phyloP scores from a whole-genome alignment of 2,797 vertebrate species.

The Sebastes cheni region DNA sequence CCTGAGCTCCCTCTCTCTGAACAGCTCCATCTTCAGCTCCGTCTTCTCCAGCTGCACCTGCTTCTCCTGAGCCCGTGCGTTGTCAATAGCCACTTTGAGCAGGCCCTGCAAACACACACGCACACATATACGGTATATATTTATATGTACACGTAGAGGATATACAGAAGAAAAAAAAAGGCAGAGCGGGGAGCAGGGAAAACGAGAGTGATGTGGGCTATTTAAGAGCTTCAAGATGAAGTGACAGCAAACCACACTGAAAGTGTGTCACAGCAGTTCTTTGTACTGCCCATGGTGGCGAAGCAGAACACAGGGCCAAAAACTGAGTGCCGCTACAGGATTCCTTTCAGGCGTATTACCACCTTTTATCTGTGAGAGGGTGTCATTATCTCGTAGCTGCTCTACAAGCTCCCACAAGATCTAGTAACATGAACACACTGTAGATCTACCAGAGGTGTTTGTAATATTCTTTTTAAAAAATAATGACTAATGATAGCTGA shows the following conservation, averaged over 20 bases:
- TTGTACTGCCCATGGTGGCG: slow-evolving; percentile 33
- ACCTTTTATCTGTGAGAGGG: neutral
- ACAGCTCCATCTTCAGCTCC: slow-evolving; percentile 99
- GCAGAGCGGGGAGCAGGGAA: neutral
- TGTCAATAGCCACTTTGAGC: slow-evolving; percentile 98
- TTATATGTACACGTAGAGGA: neutral
- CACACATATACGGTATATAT: slow-evolving; percentile 18
- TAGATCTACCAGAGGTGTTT: neutral
- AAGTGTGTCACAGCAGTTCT: slow-evolving; percentile 52
- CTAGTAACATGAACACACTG: neutral
- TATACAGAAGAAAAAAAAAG: neutral
- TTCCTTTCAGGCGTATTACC: slow-evolving; percentile 19
- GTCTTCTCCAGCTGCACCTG: slow-evolving; percentile 99
- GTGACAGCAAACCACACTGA: slow-evolving; percentile 54
- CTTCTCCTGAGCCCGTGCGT: slow-evolving; percentile 98
- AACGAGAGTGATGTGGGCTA: slow-evolving; percentile 54
- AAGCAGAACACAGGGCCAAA: slow-evolving; percentile 23
- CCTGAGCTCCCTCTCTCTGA: slow-evolving; percentile 96
- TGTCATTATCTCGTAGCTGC: neutral
- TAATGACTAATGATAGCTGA: neutral
- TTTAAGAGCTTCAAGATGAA: slow-evolving; percentile 53
- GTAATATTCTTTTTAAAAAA: neutral
- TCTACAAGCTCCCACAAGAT: neutral
- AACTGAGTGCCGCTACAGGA: slow-evolving; percentile 13
- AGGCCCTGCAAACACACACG: slow-evolving; percentile 85